phyloP scores from a whole-genome alignment of 2,797 vertebrate species.

The Lemur catta region DNA sequence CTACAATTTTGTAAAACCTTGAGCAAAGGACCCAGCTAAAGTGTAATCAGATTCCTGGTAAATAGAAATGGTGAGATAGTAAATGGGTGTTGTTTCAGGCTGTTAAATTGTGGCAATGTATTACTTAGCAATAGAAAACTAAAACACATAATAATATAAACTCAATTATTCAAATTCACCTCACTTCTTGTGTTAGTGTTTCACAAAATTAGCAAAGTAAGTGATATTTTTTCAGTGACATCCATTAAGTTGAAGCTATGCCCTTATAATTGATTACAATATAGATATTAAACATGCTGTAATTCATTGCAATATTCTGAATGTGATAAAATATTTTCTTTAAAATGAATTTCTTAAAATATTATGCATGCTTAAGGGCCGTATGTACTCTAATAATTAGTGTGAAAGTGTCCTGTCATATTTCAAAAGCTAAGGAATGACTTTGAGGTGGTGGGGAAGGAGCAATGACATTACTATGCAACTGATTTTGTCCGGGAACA shows the following conservation, averaged over 20 bases:
- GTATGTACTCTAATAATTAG: not conserved
- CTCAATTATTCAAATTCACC: conserved; percentile 42
- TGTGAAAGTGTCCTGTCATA: not conserved
- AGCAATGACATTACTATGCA: not conserved
- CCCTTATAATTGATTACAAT: not conserved
- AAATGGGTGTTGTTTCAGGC: not conserved
- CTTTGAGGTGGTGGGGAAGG: not conserved
- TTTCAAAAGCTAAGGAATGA: conserved; percentile 25
- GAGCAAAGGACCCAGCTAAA: not conserved
- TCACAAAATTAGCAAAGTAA: conserved; percentile 39
- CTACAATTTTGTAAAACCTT: not conserved
- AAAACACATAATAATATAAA: not conserved
- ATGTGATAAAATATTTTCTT: conserved; percentile 15
- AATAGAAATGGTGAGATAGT: not conserved
- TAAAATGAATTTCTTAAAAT: conserved; percentile 36
- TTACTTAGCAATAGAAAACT: conserved; percentile 12
- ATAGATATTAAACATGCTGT: not conserved
- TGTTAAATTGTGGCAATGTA: conserved; percentile 29
- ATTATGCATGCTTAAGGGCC: not conserved
- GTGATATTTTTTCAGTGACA: conserved; percentile 8
- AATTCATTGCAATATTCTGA: not conserved
- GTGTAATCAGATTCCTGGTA: not conserved
- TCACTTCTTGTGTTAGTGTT: not conserved
- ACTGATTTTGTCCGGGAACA: conserved; percentile 32
- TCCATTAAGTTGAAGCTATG: not conserved